Base-by-base conservation (phyloP, 2,113 vertebrate species). In the Osmerus eperlanus region DNA sequence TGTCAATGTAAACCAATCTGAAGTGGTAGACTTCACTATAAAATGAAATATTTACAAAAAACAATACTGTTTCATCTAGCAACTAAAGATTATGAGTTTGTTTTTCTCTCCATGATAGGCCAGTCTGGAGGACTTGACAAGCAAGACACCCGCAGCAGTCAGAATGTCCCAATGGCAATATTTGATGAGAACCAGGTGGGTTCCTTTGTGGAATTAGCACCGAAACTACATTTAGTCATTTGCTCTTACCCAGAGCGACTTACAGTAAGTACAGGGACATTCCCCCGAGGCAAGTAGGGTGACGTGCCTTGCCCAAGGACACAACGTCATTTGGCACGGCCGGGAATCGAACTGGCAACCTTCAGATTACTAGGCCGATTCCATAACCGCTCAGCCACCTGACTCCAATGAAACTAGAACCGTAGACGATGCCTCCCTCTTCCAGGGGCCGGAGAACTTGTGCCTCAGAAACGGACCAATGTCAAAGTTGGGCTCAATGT, bases 111-210 rank as follows among this genome's bases (percentile, higher is more conserved):
- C 54, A 32, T 67, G 19, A 2, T 69, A 94, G 93, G 62, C 63
- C 4, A 63, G 0, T 85, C 76, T 54, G 85, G 80, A 69, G 84
- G 41, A 25, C 89, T 87, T 81, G 85, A 67, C 67, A 36, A 75
- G 15, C 89, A 86, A 59, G 53, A 81, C 73, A 85, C 78, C 41
- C 91, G 88, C 19, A 60, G 74, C 29, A 71, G 80, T 18, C 89
- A 72, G 68, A 71, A 81, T 62, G 69, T 51, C 0, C 32, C 62
- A 13, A 89, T 94, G 85, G 72, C 82, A 23, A 84, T 93, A 52
- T 94, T 92, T 87, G 90, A 93, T 90, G 93, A 94, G 82, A 94
- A 93, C 68, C 75, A 81, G 55, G 69, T 72, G 16, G 60, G 18
- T 4, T 21, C 61, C 18, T 47, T 15, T 23, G 3, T 3, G 23